These are phyloP conservation scores for Nesidiocoris tenuis DNA, from an alignment of 2,888 invertebrate species.

Conservation along the genomic window DNA sequence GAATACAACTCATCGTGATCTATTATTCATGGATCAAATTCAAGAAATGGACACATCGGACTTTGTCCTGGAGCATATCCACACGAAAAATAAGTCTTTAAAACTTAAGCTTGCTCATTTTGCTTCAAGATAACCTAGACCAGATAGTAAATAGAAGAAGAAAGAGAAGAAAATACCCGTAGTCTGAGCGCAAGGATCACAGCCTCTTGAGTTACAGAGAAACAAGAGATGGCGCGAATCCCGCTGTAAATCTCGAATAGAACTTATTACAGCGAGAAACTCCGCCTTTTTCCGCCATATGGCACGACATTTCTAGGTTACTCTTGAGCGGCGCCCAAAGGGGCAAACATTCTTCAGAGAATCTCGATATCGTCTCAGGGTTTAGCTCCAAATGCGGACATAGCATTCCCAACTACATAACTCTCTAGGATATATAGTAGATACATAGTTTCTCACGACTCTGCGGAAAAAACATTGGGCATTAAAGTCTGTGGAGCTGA, in stretches of 20 bases:
- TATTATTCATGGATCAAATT: too few relatives aligned
- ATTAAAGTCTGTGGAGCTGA: too few relatives aligned
- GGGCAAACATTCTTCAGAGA: background rate
- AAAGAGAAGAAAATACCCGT: background rate
- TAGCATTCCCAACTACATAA: background rate
- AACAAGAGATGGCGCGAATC: background rate
- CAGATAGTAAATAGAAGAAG: too few relatives aligned
- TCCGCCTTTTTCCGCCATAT: slow-evolving; percentile 32
- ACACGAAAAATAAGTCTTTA: too few relatives aligned
- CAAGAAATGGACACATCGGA: too few relatives aligned
- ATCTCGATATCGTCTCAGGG: background rate
- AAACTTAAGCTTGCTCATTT: too few relatives aligned
- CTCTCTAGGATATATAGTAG: background rate
- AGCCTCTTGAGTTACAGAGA: background rate
- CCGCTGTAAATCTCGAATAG: slow-evolving; percentile 27
- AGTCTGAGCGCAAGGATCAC: background rate
- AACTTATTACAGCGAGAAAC: slow-evolving; percentile 15
- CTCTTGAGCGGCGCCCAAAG: background rate
- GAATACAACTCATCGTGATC: too few relatives aligned
- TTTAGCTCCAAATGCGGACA: background rate
- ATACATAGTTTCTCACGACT: too few relatives aligned
- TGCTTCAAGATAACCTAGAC: too few relatives aligned
- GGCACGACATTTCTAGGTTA: slow-evolving; percentile 25
- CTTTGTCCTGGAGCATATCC: too few relatives aligned
- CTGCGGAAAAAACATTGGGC: too few relatives aligned